phyloP scores from a whole-genome alignment of 1,140 invertebrate genomes.

The Parasteatoda tepidariorum region DNA sequence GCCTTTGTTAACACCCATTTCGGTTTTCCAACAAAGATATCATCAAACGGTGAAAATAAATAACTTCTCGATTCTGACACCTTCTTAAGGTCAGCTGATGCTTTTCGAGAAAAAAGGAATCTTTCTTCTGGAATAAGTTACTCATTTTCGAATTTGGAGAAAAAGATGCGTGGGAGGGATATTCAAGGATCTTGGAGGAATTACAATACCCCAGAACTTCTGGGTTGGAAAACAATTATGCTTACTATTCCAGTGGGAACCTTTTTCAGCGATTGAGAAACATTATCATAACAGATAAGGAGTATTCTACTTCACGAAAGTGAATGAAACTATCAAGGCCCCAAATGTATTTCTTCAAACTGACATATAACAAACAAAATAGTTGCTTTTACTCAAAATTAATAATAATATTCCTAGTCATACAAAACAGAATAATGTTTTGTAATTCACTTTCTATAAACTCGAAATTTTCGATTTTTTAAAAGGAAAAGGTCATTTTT shows the following conservation, averaged over 20 bases:
- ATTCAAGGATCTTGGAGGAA: constrained; percentile 26
- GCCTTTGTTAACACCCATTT: background rate
- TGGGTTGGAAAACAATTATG: constrained; percentile 40
- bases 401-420: no score
- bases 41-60: background rate
- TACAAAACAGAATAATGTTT: no score
- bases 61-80: background rate
- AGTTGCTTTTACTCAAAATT: no score
- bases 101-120: background rate
- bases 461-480: no score
- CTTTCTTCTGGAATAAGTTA: background rate
- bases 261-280: constrained; percentile 9
- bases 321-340: no score
- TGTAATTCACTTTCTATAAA: no score
- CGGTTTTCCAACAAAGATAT: background rate
- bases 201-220: constrained; percentile 27
- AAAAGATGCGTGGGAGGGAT: constrained; percentile 8
- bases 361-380: no score
- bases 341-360: no score
- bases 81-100: background rate
- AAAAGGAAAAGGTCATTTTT: no score
- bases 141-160: background rate
- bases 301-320: background rate
- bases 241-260: constrained; percentile 43
- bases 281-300: background rate